Base-by-base conservation (phyloP, 2,888 invertebrate genomes). In the Drosophila differens region DNA sequence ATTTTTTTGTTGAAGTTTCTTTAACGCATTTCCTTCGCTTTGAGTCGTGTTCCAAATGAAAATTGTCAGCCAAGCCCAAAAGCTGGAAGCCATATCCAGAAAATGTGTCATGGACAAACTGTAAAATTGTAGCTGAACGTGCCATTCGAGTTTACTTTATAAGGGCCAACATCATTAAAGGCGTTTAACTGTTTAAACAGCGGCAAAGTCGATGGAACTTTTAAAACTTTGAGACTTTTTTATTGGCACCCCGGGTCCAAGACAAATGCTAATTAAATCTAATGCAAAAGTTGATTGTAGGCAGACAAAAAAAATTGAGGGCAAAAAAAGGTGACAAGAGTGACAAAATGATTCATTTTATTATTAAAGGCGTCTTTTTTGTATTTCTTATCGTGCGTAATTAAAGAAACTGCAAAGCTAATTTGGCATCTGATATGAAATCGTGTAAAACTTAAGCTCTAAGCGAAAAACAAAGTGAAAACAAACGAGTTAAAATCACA, bases 211-310 rank as follows among this genome's bases (percentile, higher is more conserved):
- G 64, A 71, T 69, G 73, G 61, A 84, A 82, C 67, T 73, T 67
- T 44, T 44, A 16, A 49, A 67, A 67, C 49, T 84, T 82, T 81
- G 52, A 6, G 65, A 65, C 65, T 66, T 53, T 53, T 47, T 47
- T 47, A 79, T 82, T 79, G 60, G 69, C 68, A 33, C 63, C 67
- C 70, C 51, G 39, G 60, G 67, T 59, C 59, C n/a, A 41, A 73
- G 68, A 49, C 65, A 76, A 83, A 81, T 73, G 84, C 84, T 86
- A 83, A 85, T 85, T 89, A 86, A 86, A 81, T 81, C 70, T 73
- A 76, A 81, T 60, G 69, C 74, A 74, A 88, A 85, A 85, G 74
- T 69, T 57, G 66, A 70, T 52, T 66, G 55, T 44, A 22, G 53
- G 37, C 39, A 53, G 33, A 19, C 57, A 49, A 60, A 9, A 39